phyloP scores from a whole-genome alignment of 2,113 vertebrate species.

The Puntigrus tetrazona region DNA sequence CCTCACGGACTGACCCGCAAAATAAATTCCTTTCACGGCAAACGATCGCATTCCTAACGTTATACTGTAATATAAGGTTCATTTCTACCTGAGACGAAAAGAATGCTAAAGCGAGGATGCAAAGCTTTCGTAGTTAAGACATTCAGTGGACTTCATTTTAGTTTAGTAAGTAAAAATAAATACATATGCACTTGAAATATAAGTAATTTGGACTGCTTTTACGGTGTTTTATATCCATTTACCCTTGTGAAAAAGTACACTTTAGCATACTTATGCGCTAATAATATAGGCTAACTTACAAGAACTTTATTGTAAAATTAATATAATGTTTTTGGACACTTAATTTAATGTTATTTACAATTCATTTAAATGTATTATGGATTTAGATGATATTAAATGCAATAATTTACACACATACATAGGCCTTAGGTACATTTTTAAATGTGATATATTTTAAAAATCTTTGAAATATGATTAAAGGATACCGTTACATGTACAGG shows the following conservation, averaged over 20 bases:
- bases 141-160: not conserved
- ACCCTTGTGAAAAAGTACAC: not conserved
- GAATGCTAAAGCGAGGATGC: not conserved
- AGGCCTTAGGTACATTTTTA: no score
- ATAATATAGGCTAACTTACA: no score
- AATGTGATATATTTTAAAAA: not conserved
- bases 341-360: no score
- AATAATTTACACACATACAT: not conserved
- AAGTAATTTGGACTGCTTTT: no score
- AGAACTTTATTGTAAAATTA: not conserved
- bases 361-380: not conserved
- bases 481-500: not conserved
- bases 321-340: not conserved
- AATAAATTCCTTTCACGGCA: constrained; percentile 7
- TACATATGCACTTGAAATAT: no score
- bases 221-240: no score
- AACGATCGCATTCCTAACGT: not conserved
- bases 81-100: not conserved
- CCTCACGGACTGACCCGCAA: constrained; percentile 15
- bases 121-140: not conserved
- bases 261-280: not conserved
- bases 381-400: not conserved
- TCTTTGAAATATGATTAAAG: not conserved
- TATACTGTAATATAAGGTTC: not conserved
- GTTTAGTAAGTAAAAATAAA: not conserved